Conservation (phyloP, 2,888 invertebrate species). For the Pyralis farinalis region DNA sequence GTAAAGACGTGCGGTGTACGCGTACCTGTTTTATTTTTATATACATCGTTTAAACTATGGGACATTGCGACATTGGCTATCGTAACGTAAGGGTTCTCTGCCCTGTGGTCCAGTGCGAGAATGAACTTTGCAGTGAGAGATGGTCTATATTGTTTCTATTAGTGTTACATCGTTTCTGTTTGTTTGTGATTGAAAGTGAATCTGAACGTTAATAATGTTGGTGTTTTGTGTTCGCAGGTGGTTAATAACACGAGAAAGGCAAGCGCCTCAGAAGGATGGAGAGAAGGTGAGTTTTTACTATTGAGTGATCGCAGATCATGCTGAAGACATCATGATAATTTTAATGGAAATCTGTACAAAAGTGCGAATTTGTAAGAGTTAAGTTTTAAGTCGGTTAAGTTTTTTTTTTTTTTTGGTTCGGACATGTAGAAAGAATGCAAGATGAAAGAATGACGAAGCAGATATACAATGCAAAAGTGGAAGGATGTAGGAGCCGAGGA, state of each 20-base stretch:
- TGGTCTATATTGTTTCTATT: constrained; percentile 48
- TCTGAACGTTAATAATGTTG: constrained; percentile 18
- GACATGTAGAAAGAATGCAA: no score
- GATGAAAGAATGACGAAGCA: no score
- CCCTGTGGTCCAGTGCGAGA: constrained; percentile 33
- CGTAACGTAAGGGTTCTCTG: constrained; percentile 44
- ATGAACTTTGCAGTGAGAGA: constrained; percentile 44
- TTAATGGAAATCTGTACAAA: no score
- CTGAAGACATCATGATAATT: no score
- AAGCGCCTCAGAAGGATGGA: constrained; percentile 75
- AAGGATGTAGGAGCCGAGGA: no score
- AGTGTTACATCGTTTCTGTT: constrained; percentile 17
- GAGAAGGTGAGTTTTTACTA: constrained; percentile 71
- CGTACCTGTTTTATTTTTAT: constrained; percentile 47
- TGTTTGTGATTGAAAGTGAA: constrained; percentile 39
- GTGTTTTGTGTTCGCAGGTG: constrained; percentile 60
- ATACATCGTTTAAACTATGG: constrained; percentile 47
- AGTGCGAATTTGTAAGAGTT: no score
- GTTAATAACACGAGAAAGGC: constrained; percentile 86
- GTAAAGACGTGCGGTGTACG: constrained; percentile 21
- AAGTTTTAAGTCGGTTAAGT: no score
- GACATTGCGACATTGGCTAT: constrained; percentile 62
- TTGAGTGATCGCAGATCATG: no score
- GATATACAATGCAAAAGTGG: no score
- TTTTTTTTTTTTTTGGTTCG: no score